A percentile compares a stretch with the other conserved stretches of the same genome.
These are phyloP conservation scores for Clarias fuscus DNA, from an alignment of 2,797 vertebrate species.

Conservation along the genomic window DNA sequence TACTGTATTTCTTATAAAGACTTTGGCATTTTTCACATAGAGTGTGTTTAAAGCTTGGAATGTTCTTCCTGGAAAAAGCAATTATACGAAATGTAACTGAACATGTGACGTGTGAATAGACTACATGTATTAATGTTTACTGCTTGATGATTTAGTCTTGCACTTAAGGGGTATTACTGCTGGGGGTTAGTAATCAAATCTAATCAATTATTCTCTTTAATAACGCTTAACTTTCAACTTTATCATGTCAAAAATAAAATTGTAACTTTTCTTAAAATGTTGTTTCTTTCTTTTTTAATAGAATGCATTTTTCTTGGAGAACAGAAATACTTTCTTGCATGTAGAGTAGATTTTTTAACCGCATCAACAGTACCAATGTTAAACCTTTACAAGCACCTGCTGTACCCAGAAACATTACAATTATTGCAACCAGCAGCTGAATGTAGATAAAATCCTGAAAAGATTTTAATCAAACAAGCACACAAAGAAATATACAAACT, in stretches of 20 bases:
- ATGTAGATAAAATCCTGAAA: not conserved
- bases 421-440: not conserved
- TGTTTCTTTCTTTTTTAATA: not conserved
- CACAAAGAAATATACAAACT: not conserved
- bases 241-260: constrained; percentile 44
- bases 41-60: constrained; percentile 44
- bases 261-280: constrained; percentile 5
- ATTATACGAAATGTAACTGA: constrained; percentile 43
- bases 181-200: constrained; percentile 33
- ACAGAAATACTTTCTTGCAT: constrained; percentile 30
- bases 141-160: constrained; percentile 54
- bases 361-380: not conserved
- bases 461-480: not conserved
- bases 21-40: constrained; percentile 23
- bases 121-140: constrained; percentile 58
- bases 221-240: constrained; percentile 56
- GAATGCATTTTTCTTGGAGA: not conserved
- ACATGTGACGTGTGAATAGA: constrained; percentile 40
- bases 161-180: constrained; percentile 40
- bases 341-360: constrained; percentile 14
- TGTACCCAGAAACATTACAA: not conserved
- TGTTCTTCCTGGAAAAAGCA: constrained; percentile 53
- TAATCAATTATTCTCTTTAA: constrained; percentile 26
- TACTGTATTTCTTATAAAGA: constrained; percentile 34
- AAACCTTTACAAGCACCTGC: constrained; percentile 3